Conservation (phyloP, 2,888 invertebrate genomes). For the Sarcophaga carnaria region DNA sequence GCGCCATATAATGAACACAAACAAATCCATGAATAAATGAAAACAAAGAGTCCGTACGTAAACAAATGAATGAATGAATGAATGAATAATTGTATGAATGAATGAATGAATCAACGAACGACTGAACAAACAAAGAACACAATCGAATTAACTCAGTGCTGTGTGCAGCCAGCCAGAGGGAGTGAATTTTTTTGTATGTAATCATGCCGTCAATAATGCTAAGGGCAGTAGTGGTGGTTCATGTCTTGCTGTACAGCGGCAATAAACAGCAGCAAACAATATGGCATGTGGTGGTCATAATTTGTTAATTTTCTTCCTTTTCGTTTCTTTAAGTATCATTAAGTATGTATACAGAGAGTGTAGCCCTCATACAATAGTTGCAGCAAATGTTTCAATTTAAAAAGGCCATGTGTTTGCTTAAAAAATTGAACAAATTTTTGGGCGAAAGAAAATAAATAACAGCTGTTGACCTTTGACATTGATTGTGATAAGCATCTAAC, state of each 20-base stretch:
- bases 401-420: not conserved
- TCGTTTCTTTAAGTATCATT: too few relatives aligned
- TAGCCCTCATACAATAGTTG: too few relatives aligned
- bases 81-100: conserved; percentile 10
- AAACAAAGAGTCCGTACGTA: too few relatives aligned
- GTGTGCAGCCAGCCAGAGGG: not conserved
- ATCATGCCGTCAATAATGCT: conserved; percentile 9
- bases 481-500: not conserved
- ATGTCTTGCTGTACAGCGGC: conserved; percentile 24
- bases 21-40: conserved; percentile 14
- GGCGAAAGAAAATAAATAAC: not conserved
- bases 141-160: conserved; percentile 30
- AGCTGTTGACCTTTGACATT: not conserved
- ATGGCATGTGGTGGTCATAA: conserved; percentile 41
- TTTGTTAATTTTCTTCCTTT: too few relatives aligned
- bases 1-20: conserved; percentile 48
- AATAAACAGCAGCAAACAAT: conserved; percentile 7
- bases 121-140: conserved; percentile 22
- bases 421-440: not conserved
- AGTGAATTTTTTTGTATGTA: not conserved
- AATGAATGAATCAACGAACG: conserved; percentile 2
- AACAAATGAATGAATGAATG: conserved; percentile 8
- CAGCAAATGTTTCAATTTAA: too few relatives aligned
- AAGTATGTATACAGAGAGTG: too few relatives aligned
- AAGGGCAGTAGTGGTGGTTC: conserved; percentile 23